Evolutionary conservation across 2,797 vertebrate species (phyloP).

Genomic region (Austrolebias charrua): DNA sequence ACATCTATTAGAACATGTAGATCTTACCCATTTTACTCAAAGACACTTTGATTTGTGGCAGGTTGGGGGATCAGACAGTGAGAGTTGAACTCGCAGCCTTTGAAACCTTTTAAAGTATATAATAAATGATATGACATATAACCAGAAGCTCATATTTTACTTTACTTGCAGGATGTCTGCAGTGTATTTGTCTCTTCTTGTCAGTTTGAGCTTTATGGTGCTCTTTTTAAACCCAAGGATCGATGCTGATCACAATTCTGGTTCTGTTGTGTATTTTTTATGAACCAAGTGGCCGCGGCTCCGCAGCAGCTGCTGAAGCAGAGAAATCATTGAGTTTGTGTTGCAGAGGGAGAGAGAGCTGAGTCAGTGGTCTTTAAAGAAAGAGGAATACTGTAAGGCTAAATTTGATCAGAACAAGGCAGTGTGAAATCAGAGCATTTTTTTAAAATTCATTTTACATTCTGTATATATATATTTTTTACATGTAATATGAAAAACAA

Average conservation of each 20-base stretch:
- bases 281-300: conserved; percentile 32
- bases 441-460: no score
- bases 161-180: background rate
- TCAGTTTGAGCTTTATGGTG: background rate
- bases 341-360: conserved; percentile 46
- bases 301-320: conserved; percentile 32
- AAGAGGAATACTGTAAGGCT: conserved; percentile 12
- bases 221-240: conserved; percentile 3
- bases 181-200: background rate
- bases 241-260: conserved; percentile 36
- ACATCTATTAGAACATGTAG: no score
- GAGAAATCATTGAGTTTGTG: conserved; percentile 33
- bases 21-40: no score
- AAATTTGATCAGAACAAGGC: conserved; percentile 30
- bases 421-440: conserved; percentile 27
- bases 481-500: no score
- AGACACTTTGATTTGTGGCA: no score
- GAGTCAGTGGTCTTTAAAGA: conserved; percentile 58
- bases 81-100: no score
- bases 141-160: background rate
- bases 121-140: background rate
- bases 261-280: conserved; percentile 30
- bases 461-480: no score
- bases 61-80: no score
- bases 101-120: no score